Evolutionary conservation across 2,113 vertebrate genomes (phyloP), one percentile per base, ranked within the genome.

Genomic region (Talpa occidentalis): DNA sequence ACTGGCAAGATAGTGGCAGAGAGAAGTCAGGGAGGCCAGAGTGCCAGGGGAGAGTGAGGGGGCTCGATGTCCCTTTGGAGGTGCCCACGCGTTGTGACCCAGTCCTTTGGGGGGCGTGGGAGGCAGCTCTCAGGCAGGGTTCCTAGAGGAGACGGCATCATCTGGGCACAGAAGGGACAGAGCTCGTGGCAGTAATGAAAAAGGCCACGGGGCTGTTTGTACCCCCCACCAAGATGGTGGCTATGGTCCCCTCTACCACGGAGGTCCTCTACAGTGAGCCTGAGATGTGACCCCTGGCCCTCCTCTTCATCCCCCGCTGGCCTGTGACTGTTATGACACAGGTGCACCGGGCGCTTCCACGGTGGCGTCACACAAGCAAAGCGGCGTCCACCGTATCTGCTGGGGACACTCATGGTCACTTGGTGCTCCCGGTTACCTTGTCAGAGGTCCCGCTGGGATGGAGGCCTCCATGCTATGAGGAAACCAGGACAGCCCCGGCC

Each of bases 61-160:
- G 83, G 42, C 70, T 16, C 56, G 59, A 4, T 4, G 10, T 5
- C 6, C 73, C 37, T 42, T 4, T 0, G 30, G 77, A 72, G 62
- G 24, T 3, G 2, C 9, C 0, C 2, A 0, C n/a, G 3, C 21
- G 16, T 9, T 74, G 32, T 17, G 22, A n/a, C 56, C 42, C 72
- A 11, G 21, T 28, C 2, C 10, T 12, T 6, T 12, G 7, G 17
- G n/a, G 14, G 2, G 16, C 5, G 56, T 70, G 73, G 64, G 15
- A 6, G 3, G 3, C 37, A 40, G 21, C n/a, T 30, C 30, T 15
- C 12, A 66, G 86, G n/a, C 32, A 66, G 69, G 40, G 15, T 26
- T 90, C 24, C 82, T 47, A 37, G 26, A 47, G 73, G 32, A 84
- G 35, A 72, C 3, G 54, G 37, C 47, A 42, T 44, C 26, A 42